Conservation (phyloP, 2,113 vertebrate genomes). For the Paradoxurus hermaphroditus region DNA sequence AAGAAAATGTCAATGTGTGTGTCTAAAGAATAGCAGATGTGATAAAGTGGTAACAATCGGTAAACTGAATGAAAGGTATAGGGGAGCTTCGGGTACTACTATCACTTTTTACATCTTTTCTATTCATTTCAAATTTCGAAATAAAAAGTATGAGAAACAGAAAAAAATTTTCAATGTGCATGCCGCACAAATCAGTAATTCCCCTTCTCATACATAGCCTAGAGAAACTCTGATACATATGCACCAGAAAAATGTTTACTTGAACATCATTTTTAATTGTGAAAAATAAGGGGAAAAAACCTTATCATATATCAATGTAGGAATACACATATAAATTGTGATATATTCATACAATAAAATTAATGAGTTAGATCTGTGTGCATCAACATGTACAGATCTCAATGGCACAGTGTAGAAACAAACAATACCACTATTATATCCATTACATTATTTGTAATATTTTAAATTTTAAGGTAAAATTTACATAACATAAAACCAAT, state of each 20-base stretch:
- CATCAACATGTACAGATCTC: background rate
- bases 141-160: too few relatives aligned
- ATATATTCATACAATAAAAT: background rate
- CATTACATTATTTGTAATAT: background rate
- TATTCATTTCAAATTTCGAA: too few relatives aligned
- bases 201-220: background rate
- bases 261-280: background rate
- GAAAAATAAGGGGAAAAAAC: background rate
- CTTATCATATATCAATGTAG: background rate
- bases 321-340: background rate
- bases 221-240: background rate
- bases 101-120: too few relatives aligned
- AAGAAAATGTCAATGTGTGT: too few relatives aligned
- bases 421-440: background rate
- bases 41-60: too few relatives aligned
- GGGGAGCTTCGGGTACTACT: too few relatives aligned
- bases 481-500: background rate
- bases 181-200: background rate
- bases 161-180: background rate
- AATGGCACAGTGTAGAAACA: background rate
- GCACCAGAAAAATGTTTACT: background rate
- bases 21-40: too few relatives aligned
- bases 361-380: background rate
- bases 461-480: background rate
- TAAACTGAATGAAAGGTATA: too few relatives aligned